Evolutionary conservation across 2,888 invertebrate genomes (phyloP), one percentile per base, ranked within the genome.

Genomic region (Blastobasis lacticolella): DNA sequence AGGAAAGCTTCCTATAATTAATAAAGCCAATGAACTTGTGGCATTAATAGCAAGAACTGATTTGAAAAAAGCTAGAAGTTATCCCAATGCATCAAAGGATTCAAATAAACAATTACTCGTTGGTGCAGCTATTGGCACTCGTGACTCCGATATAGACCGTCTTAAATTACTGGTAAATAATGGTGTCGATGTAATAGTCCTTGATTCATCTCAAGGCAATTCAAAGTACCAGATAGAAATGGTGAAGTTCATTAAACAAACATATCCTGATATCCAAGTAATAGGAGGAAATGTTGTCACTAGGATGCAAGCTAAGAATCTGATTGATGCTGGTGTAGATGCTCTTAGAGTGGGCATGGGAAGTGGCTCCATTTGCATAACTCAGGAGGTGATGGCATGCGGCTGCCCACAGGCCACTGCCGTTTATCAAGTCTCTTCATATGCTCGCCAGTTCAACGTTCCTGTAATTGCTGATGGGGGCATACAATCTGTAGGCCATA

Each of bases 391-490:
- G 0, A 99, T 99, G 98, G 99, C 99, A 0, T 99, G 99, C 58
- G 99, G 99, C 0, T 92, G 99, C 53, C 96, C 99, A 0, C 99
- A 99, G 81, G 98, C 97, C 1, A 99, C 99, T 5, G 99, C 99
- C 36, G 98, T 99, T 0, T 97, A 97, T 75, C 96, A 96, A 81
- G 99, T 99, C 0, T 90, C 98, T 1, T 94, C 95, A 55, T 99
- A 96, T 85, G 96, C 99, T 4, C 90, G 92, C 47, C 90, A 92
- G 60, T 96, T 94, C 77, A 95, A 95, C 56, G 94, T 99, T n/a
- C 99, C 99, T 3, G 94, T 99, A 1, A 97, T 99, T 66, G 99
- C 99, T 8, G 99, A 99, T 88, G 99, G 99, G 59, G 99, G 99
- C 6, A 97, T 99, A 57, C 95, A 97, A 67, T 96, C 95, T 50